Conservation (phyloP, 2,113 vertebrate species). For the Pygoscelis antarcticus region DNA sequence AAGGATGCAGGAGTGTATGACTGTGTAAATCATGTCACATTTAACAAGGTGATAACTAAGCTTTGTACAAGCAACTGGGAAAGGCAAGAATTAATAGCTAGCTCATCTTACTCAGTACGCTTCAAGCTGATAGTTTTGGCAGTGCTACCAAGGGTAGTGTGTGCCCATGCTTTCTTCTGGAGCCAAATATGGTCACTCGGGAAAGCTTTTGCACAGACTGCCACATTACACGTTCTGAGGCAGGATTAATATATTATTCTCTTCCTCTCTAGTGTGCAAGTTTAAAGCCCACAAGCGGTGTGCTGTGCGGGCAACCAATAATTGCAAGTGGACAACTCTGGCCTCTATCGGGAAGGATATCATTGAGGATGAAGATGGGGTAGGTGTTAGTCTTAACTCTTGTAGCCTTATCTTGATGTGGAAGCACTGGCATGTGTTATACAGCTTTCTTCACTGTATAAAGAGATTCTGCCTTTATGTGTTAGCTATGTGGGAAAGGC, state of each 20-base stretch:
- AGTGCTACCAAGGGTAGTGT: not conserved
- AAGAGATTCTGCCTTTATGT: not conserved
- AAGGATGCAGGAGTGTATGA: not conserved
- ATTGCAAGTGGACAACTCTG: conserved; percentile 98
- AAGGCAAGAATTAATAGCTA: not conserved
- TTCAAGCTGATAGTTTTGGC: not conserved
- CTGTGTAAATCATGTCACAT: not conserved
- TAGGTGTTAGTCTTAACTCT: conserved; percentile 59
- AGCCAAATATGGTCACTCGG: not conserved
- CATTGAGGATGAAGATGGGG: conserved; percentile 96
- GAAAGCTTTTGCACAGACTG: not conserved
- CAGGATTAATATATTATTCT: not conserved
- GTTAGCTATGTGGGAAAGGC: not conserved
- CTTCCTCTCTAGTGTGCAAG: conserved; percentile 86
- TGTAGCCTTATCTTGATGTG: not conserved
- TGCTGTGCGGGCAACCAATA: conserved; percentile 92
- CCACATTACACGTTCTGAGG: not conserved
- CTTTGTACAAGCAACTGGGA: not conserved
- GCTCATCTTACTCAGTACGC: not conserved
- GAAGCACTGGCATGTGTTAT: not conserved
- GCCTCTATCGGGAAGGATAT: conserved; percentile 97
- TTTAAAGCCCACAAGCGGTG: conserved; percentile 97
- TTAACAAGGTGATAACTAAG: not conserved
- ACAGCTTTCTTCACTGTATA: not conserved
- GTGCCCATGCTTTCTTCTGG: not conserved